phyloP scores from a whole-genome alignment of 2,888 invertebrate genomes.

The Drosophila trichaetosa region DNA sequence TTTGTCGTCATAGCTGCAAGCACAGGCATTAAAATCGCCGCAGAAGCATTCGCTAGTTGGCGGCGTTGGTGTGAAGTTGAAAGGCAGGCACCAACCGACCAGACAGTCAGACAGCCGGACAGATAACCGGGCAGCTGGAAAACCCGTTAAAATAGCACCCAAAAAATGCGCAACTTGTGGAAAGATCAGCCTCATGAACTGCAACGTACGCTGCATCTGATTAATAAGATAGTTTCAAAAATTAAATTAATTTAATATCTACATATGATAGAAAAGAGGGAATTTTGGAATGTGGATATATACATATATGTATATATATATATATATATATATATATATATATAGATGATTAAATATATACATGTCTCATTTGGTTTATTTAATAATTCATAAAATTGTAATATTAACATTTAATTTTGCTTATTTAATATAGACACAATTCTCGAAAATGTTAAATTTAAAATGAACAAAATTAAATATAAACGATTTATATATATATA shows the following conservation, averaged over 20 bases:
- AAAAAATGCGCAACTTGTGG: constrained; percentile 34
- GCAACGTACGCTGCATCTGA: constrained; percentile 11
- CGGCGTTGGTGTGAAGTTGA: constrained; percentile 66
- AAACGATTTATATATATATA: too few species aligned
- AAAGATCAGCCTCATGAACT: constrained; percentile 7
- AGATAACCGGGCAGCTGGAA: constrained; percentile 58
- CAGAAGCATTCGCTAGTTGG: constrained; percentile 56
- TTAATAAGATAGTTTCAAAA: not conserved
- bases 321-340: too few species aligned
- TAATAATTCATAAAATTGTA: not conserved
- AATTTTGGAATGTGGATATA: not conserved
- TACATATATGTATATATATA: not conserved
- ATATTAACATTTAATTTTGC: not conserved
- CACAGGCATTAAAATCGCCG: constrained; percentile 61
- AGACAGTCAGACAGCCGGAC: constrained; percentile 15
- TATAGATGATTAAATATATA: not conserved
- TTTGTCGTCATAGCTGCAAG: constrained; percentile 64
- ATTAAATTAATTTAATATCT: too few species aligned
- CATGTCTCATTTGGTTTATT: not conserved
- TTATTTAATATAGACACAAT: too few species aligned
- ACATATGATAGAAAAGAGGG: not conserved
- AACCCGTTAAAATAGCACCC: constrained; percentile 68
- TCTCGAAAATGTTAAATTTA: too few species aligned
- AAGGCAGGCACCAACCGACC: constrained; percentile 45
- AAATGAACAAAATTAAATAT: too few species aligned